Base-by-base conservation (phyloP, 2,888 invertebrate species). In the Hydrotaea cyrtoneurina region DNA sequence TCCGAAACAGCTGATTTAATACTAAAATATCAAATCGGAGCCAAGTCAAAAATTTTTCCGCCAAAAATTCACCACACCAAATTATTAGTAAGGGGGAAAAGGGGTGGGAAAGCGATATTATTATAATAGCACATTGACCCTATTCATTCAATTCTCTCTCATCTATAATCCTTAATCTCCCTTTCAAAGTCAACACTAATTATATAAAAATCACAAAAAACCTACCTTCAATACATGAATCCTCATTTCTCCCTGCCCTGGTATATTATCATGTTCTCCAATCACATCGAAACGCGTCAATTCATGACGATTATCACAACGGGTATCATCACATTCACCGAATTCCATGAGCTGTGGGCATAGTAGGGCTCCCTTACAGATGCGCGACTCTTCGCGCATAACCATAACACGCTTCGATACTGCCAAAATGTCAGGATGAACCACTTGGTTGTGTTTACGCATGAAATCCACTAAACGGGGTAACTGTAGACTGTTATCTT, bases 221-320 rank as follows among this genome's bases (percentile, higher is more conserved):
- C 66, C 43, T 46, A 87, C 87, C 82, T 88, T 87, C 23, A 88
- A 79, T 50, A 88, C 73, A 31, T 85, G 72, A 62, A 88, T 86
- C 8, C 86, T 82, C 66, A 88, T 85, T 57, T 87, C 84, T 46
- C 88, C 88, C 5, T 39, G 39, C 23, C 39, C 82, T 0, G 94
- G 94, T 76, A 95, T 91, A 90, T 93, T 91, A 15, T 93, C 90
- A n/a, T 31, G 73, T 77, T 85, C 83, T 0, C 92, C 92, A 4
- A 94, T 93, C 76, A 93, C 93, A 86, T 95, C 94, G 23, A 92
- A 92, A 7, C 93, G 91, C 80, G 94, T 92, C 13, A 96, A 91
- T 5, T 94, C 92, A 90, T 97, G 97, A 39, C 96, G 93, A 71
- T 93, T 93, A 19, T 90, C 86, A 87, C 96, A 96, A 59, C 93